Conservation (phyloP, 2,888 invertebrate genomes). For the Coenonympha glycerion region DNA sequence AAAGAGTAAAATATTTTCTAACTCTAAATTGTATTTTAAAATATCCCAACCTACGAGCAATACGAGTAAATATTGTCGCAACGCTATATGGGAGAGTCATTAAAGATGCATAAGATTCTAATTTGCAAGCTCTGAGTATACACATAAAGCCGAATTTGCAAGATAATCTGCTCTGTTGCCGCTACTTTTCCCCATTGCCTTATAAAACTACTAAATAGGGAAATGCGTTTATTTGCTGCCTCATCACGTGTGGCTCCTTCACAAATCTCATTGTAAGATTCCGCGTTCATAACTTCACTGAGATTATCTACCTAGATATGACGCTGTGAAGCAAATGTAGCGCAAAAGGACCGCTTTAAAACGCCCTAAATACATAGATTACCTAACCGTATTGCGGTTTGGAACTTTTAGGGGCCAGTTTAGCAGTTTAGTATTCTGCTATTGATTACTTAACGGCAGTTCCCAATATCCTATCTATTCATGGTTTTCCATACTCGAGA, state of each 20-base stretch:
- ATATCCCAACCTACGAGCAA: too few species aligned
- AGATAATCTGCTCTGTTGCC: constrained; percentile 11
- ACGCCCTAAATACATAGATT: too few species aligned
- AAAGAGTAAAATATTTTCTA: too few species aligned
- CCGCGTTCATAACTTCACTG: not conserved
- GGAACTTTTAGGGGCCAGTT: too few species aligned
- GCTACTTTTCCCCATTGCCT: constrained; percentile 13
- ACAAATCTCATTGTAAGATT: not conserved
- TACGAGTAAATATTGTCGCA: constrained; percentile 14
- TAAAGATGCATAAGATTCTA: not conserved
- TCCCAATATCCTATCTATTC: too few species aligned
- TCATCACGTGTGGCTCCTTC: constrained; percentile 6
- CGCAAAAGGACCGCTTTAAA: not conserved
- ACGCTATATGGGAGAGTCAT: constrained; percentile 12
- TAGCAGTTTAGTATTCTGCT: too few species aligned
- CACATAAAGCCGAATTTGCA: constrained; percentile 4
- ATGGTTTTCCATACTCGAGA: too few species aligned
- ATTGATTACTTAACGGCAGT: too few species aligned
- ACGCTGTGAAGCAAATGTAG: not conserved
- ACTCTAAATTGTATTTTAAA: too few species aligned
- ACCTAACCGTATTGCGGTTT: too few species aligned
- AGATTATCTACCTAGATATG: not conserved
- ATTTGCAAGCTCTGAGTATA: constrained; percentile 17
- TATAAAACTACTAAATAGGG: constrained; percentile 3
- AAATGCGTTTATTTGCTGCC: constrained; percentile 3